Conservation (phyloP, 2,888 invertebrate species). For the Aricia artaxerxes region DNA sequence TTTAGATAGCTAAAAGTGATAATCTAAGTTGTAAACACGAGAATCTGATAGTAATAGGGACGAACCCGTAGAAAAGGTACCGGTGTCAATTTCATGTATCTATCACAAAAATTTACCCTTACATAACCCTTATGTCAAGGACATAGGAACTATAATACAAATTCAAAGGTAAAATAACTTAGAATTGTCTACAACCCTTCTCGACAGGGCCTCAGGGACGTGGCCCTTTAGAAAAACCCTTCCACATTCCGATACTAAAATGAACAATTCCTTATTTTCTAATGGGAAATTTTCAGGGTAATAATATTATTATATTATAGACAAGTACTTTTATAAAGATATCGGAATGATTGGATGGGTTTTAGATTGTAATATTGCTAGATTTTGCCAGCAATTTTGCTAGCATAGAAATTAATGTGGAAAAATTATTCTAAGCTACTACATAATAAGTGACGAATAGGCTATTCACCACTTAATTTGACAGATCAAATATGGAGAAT, state of each 20-base stretch:
- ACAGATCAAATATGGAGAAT: too few species aligned
- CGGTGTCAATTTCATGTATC: slow-evolving; percentile 3
- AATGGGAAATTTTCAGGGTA: background rate
- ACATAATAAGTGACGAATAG: too few species aligned
- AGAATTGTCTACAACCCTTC: background rate
- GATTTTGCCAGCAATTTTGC: too few species aligned
- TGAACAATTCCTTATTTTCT: background rate
- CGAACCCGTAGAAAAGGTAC: background rate
- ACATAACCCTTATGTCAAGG: background rate
- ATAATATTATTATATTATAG: background rate
- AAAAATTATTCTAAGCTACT: too few species aligned
- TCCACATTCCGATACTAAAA: background rate
- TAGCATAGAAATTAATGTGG: too few species aligned
- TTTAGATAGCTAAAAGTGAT: background rate
- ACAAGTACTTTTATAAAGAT: too few species aligned
- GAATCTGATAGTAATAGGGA: background rate
- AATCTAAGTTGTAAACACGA: background rate
- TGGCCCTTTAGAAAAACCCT: background rate
- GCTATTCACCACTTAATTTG: too few species aligned
- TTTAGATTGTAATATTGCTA: too few species aligned
- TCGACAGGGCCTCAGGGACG: background rate
- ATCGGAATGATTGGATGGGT: too few species aligned
- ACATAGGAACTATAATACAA: background rate
- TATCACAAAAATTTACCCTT: background rate
- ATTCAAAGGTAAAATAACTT: background rate